Base-by-base conservation (phyloP, 2,888 invertebrate genomes). In the Amphimallon solstitiale region DNA sequence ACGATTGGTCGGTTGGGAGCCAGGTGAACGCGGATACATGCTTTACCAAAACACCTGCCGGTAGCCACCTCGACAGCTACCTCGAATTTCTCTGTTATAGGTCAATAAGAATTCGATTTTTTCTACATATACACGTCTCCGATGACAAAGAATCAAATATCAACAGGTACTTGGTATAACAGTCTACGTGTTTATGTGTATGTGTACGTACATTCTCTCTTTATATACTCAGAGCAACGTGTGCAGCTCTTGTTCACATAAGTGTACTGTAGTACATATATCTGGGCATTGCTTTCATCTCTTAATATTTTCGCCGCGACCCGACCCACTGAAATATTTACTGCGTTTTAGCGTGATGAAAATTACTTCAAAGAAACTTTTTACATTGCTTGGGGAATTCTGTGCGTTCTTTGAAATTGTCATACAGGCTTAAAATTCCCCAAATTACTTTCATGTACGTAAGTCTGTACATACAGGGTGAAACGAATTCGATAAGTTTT, bases 1-100 rank as follows among this genome's bases (percentile, higher is more conserved):
- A n/a, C 49, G 49, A 62, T 62, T 62, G 62, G 62, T 40, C 29
- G 62, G 17, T 15, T 19, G 49, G 19, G 38, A n/a, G 38, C 43
- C 62, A 62, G 62, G 62, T 62, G 62, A 49, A 62, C 62, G 49
- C 43, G 4, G 56, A 12, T 43, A 43, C 56, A 59, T 59, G 56
- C 56, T 59, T 45, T 43, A 43, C 15, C 29, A 43, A 45, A 59
- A 59, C 56, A 59, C 56, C 56, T 59, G 56, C 56, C 38, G 43
- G 21, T 43, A 59, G 56, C 56, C 43, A 45, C 43, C 56, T 59
- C 56, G 43, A 29, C 43, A 43, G 56, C 56, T 56, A 59, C 56
- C 43, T 59, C 43, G 56, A 59, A 59, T 59, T 59, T 59, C 56
- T 59, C 56, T 45, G 43, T 59, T 59, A 59, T 45, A 59, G 56